These are phyloP conservation scores for Drosophila kokeensis DNA, from an alignment of 2,888 invertebrate genomes.

Conservation along the genomic window DNA sequence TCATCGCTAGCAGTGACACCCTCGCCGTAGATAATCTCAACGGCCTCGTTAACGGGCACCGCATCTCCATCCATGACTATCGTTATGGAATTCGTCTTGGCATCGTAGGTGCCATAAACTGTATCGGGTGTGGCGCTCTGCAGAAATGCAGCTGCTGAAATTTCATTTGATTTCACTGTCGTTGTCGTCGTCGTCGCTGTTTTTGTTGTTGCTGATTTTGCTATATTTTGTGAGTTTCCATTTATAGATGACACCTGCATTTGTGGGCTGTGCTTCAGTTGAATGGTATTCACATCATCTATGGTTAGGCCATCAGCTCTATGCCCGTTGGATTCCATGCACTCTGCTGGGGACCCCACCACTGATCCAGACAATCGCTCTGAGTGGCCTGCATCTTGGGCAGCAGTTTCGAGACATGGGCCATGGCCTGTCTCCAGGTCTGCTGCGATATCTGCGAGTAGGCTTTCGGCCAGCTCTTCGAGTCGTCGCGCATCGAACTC, in stretches of 20 bases:
- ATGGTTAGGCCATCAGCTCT: constrained; percentile 64
- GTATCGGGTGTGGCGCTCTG: constrained; percentile 86
- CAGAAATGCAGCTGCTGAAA: constrained; percentile 48
- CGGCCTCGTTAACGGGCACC: constrained; percentile 86
- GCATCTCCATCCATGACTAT: constrained; percentile 88
- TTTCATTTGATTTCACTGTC: constrained; percentile 26
- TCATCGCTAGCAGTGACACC: constrained; percentile 79
- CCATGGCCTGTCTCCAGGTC: constrained; percentile 88
- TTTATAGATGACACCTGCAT: constrained; percentile 59
- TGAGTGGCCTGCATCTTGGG: constrained; percentile 85
- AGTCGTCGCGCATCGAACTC: constrained; percentile 91
- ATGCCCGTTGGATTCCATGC: constrained; percentile 91
- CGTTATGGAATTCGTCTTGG: constrained; percentile 90
- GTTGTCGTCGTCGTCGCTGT: constrained; percentile 25
- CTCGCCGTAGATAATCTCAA: constrained; percentile 85
- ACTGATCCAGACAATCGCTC: constrained; percentile 88
- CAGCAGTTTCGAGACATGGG: constrained; percentile 88
- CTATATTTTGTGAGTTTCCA: constrained; percentile 58
- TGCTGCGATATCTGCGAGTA: constrained; percentile 91
- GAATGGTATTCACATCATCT: constrained; percentile 1
- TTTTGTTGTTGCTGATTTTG: constrained; percentile 24
- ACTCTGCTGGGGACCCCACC: constrained; percentile 95
- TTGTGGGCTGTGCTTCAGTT: constrained; percentile 34
- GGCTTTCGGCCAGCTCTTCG: constrained; percentile 93
- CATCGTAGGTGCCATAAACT: constrained; percentile 90